Percentiles rank a stretch among this genome's conserved stretches.
Conservation (phyloP, 2,888 invertebrate species). For the Troides oblongomaculatus region DNA sequence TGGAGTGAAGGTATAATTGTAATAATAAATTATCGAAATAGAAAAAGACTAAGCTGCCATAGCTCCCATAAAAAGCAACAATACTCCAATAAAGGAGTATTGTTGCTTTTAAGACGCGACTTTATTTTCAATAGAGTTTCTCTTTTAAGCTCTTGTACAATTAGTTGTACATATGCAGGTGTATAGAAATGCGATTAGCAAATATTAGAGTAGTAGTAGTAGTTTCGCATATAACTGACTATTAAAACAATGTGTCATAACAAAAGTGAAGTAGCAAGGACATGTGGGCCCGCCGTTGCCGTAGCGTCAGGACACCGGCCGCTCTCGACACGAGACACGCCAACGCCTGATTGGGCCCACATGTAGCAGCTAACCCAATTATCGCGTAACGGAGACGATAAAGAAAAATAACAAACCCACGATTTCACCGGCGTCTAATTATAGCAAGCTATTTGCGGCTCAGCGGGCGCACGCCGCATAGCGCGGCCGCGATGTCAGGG, state of each 20-base stretch:
- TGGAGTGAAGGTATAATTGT: too few species aligned
- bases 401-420: conserved; percentile 81
- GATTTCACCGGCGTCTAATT: conserved; percentile 78
- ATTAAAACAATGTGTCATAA: conserved; percentile 14
- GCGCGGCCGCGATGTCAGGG: conserved; percentile 78
- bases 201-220: neutral
- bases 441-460: conserved; percentile 77
- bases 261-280: conserved; percentile 18
- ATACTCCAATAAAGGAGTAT: too few species aligned
- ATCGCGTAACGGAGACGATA: conserved; percentile 79
- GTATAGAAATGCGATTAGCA: neutral
- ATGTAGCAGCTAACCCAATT: conserved; percentile 79
- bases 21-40: too few species aligned
- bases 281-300: neutral
- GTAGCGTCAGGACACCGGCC: conserved; percentile 25
- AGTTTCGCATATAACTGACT: conserved; percentile 24
- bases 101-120: too few species aligned
- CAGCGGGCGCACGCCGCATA: conserved; percentile 78
- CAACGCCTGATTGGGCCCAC: conserved; percentile 76
- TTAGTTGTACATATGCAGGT: neutral
- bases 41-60: too few species aligned
- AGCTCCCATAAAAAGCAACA: too few species aligned
- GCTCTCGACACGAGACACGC: conserved; percentile 60
- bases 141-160: too few species aligned
- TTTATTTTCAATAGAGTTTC: too few species aligned